Base-by-base conservation (phyloP, 2,113 vertebrate species). In the Myrmecophaga tridactyla region DNA sequence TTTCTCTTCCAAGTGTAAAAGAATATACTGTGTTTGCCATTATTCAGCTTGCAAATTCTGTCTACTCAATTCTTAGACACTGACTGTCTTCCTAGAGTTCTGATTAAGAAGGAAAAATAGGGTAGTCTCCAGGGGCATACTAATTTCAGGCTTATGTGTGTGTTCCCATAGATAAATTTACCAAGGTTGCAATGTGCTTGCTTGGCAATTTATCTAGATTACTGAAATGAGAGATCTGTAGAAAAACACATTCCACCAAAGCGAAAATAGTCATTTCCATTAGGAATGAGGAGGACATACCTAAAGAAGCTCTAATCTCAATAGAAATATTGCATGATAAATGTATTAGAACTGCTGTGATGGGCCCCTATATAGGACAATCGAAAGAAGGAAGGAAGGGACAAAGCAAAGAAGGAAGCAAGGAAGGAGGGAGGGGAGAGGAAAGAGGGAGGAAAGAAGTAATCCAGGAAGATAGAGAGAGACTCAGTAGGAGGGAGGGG, bases 161-260 rank as follows among this genome's bases (percentile, higher is more conserved):
- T 95, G 93, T 92, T 97, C 58, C 95, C 29, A 34, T 67, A 94
- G 96, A 97, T 97, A 97, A 96, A 96, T 88, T 97, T 83, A 92
- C 77, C 76, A 95, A 96, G 95, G 96, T 92, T 97, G 94, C 48
- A 95, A 53, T 95, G 96, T 97, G 83, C 96, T 98, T 97, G 90
- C 89, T 94, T 91, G 91, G 58, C 48, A 97, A 94, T 98, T 96
- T 96, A 76, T 97, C 93, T 97, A 97, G 96, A 98, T 97, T 96
- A 96, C 92, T 34, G 63, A 88, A 23, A 91, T 92, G 25, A 94
- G 76, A 96, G 62, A 91, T 39, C 7, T 89, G 41, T 89, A 95
- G 70, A 48, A 46, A 86, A 96, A 96, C 43, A 9, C 2, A 80
- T 56, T 83, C 1, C 12, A 1, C 15, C 4, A 87, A 85, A 86